Conservation (phyloP, 2,888 invertebrate species). For the Steromphala cineraria region DNA sequence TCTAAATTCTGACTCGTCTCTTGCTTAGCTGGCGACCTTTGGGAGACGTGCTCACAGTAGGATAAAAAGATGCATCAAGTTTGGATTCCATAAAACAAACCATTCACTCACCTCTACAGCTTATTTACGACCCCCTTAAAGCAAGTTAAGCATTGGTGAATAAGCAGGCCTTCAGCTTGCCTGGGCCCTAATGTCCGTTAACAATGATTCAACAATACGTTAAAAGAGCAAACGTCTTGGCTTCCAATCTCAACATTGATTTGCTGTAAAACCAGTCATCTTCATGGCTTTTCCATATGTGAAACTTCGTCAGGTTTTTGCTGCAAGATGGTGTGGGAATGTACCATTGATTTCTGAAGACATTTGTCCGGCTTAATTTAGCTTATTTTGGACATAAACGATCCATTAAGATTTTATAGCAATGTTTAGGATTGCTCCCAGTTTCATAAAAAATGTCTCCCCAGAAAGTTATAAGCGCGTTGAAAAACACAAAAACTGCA, state of each 20-base stretch:
- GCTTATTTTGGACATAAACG: too few species aligned
- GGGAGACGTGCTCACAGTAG: background rate
- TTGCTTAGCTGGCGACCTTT: background rate
- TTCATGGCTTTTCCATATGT: constrained; percentile 5
- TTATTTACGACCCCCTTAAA: constrained; percentile 10
- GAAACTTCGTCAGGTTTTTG: background rate
- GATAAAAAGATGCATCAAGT: background rate
- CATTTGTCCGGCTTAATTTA: too few species aligned
- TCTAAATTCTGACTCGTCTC: background rate
- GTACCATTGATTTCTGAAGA: too few species aligned
- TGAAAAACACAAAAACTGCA: too few species aligned
- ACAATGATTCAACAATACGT: constrained; percentile 9
- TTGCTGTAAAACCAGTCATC: background rate
- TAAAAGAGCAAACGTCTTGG: constrained; percentile 2
- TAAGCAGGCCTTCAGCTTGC: background rate
- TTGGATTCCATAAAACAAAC: background rate
- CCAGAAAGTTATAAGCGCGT: too few species aligned
- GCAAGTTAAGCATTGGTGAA: constrained; percentile 1
- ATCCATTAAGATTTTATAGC: too few species aligned
- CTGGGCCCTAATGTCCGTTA: background rate
- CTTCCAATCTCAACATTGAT: background rate
- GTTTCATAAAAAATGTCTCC: too few species aligned
- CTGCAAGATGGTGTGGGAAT: background rate
- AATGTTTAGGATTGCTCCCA: too few species aligned
- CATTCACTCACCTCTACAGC: background rate